Evolutionary conservation across 2,797 vertebrate species (phyloP).

Genomic region (Staurois parvus): DNA sequence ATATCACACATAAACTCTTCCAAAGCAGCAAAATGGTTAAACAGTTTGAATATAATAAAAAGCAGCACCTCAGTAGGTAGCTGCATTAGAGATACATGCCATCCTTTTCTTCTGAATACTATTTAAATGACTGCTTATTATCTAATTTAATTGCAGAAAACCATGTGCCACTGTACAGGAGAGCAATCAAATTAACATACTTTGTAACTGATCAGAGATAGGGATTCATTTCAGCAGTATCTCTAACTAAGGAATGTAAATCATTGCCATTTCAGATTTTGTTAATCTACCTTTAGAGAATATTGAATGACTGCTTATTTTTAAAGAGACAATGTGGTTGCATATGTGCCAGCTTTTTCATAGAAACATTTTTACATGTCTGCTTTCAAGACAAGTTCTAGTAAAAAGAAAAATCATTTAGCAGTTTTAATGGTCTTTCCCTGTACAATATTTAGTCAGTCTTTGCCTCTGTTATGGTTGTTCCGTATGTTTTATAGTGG

Average conservation of each 20-base stretch:
- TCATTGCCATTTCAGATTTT: not conserved
- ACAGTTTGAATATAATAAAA: not conserved
- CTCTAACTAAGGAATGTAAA: not conserved
- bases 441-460: too few species aligned
- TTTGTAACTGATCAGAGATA: not conserved
- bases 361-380: too few species aligned
- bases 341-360: not conserved
- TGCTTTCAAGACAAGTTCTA: too few species aligned
- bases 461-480: too few species aligned
- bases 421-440: too few species aligned
- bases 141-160: conserved; percentile 2
- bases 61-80: not conserved
- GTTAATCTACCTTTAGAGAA: not conserved
- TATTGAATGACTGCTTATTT: not conserved
- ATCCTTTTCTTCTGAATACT: not conserved
- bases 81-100: not conserved
- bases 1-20: not conserved
- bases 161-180: not conserved
- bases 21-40: not conserved
- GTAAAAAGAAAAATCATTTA: too few species aligned
- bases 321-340: not conserved
- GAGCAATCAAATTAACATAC: not conserved
- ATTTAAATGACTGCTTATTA: not conserved
- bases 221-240: not conserved
- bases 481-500: too few species aligned